Percentiles rank a stretch among this genome's conserved stretches.
Evolutionary conservation across 2,888 invertebrate species (phyloP).

Genomic region (Cryptophagus acutangulus): DNA sequence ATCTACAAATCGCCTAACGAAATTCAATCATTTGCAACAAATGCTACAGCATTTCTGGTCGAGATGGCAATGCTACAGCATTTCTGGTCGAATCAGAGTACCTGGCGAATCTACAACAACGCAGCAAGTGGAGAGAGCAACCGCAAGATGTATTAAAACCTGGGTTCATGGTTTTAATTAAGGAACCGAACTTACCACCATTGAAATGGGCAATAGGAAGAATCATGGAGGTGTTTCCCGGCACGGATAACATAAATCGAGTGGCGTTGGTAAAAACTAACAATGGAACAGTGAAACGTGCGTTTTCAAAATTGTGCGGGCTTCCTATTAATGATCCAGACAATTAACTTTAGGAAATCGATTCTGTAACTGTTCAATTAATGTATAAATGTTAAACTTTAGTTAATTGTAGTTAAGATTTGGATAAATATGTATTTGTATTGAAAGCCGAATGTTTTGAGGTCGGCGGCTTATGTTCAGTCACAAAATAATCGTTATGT

Average conservation of each 20-base stretch:
- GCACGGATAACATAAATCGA: constrained; percentile 5
- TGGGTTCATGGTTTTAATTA: constrained; percentile 5
- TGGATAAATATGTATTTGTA: too few relatives aligned
- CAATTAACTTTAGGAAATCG: too few relatives aligned
- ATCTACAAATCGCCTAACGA: background rate
- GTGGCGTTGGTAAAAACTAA: constrained; percentile 4
- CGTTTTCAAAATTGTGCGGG: too few relatives aligned
- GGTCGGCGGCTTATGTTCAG: too few relatives aligned
- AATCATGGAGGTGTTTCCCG: constrained; percentile 6
- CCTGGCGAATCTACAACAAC: constrained; percentile 9
- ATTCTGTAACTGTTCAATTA: too few relatives aligned
- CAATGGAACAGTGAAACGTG: constrained; percentile 3
- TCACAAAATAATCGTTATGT: too few relatives aligned
- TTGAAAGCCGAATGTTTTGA: too few relatives aligned
- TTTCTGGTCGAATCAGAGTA: too few relatives aligned
- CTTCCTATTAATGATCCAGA: too few relatives aligned
- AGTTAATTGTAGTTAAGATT: too few relatives aligned
- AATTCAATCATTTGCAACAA: constrained; percentile 5
- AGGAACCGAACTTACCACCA: constrained; percentile 7
- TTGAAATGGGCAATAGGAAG: constrained; percentile 7
- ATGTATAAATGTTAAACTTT: too few relatives aligned
- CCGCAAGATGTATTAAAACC: constrained; percentile 4
- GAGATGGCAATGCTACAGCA: constrained; percentile 1
- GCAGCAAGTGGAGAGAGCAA: constrained; percentile 8
- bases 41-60: constrained; percentile 9